A percentile compares a stretch with the other conserved stretches of the same genome.
Conservation (phyloP, 1,140 invertebrate species). For the Drosophila pseudoananassae region DNA sequence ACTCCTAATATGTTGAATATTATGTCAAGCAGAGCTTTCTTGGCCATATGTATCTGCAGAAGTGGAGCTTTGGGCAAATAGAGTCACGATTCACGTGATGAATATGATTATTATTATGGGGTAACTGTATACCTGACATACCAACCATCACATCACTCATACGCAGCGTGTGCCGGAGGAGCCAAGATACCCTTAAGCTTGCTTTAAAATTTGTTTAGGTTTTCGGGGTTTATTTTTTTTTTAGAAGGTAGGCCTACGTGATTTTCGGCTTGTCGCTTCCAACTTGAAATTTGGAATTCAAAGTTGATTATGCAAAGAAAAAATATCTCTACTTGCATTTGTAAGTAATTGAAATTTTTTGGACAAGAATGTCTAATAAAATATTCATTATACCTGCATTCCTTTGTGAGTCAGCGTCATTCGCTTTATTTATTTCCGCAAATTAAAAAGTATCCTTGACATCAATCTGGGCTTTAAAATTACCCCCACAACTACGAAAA, state of each 20-base stretch:
- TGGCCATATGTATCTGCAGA: conserved; percentile 14
- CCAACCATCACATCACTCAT: conserved; percentile 51
- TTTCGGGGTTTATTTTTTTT: conserved; percentile 26
- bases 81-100: conserved; percentile 53
- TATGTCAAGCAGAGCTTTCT: conserved; percentile 25
- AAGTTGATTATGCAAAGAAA: conserved; percentile 40
- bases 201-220: conserved; percentile 34
- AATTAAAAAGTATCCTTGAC: conserved; percentile 32
- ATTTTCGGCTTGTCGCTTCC: conserved; percentile 33
- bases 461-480: conserved; percentile 31
- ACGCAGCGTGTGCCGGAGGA: conserved; percentile 37
- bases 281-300: conserved; percentile 36
- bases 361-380: background rate
- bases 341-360: background rate
- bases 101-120: conserved; percentile 34
- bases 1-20: conserved; percentile 43
- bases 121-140: conserved; percentile 8
- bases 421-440: conserved; percentile 25
- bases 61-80: conserved; percentile 45
- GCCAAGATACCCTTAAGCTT: conserved; percentile 26
- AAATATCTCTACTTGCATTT: background rate
- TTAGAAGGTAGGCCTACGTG: conserved; percentile 51
- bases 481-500: conserved; percentile 26
- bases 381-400: background rate
- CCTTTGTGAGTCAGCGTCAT: background rate